These are phyloP conservation scores for Iphiclides podalirius DNA, from an alignment of 2,888 invertebrate genomes.

Conservation along the genomic window DNA sequence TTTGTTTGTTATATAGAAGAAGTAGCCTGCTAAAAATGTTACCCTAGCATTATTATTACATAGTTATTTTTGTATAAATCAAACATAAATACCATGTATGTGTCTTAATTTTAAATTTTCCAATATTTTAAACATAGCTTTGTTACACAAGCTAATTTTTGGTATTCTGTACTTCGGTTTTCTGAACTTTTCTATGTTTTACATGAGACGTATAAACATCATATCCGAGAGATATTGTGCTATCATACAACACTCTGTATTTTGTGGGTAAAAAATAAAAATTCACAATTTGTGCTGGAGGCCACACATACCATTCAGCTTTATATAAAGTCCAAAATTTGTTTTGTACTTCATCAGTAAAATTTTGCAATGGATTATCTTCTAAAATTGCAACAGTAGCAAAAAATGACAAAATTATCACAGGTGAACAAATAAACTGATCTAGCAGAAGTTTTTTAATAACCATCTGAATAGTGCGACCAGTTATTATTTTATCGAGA, in stretches of 20 bases:
- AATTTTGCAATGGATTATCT: conserved; percentile 78
- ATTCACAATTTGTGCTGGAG: conserved; percentile 95
- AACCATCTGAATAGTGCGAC: conserved; percentile 82
- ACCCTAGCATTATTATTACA: neutral
- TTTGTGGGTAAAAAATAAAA: conserved; percentile 91
- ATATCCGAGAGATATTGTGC: conserved; percentile 90
- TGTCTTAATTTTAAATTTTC: no score
- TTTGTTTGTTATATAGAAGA: no score
- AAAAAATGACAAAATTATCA: conserved; percentile 89
- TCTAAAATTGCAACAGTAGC: conserved; percentile 87
- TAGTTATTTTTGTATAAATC: neutral
- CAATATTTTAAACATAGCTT: no score
- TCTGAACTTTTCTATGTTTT: conserved; percentile 73
- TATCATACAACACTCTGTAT: conserved; percentile 93
- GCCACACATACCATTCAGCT: conserved; percentile 96
- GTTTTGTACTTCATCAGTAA: conserved; percentile 83
- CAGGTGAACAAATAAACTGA: conserved; percentile 90
- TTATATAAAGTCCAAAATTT: conserved; percentile 90
- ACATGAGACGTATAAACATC: conserved; percentile 92
- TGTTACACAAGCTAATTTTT: neutral
- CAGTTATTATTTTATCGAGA: conserved; percentile 86
- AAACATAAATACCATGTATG: neutral
- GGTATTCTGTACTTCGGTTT: neutral
- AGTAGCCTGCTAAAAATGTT: neutral
- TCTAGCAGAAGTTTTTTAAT: conserved; percentile 90